Evolutionary conservation across 1,140 invertebrate species (phyloP).

Genomic region (Stenopsyche tienmushanensis): DNA sequence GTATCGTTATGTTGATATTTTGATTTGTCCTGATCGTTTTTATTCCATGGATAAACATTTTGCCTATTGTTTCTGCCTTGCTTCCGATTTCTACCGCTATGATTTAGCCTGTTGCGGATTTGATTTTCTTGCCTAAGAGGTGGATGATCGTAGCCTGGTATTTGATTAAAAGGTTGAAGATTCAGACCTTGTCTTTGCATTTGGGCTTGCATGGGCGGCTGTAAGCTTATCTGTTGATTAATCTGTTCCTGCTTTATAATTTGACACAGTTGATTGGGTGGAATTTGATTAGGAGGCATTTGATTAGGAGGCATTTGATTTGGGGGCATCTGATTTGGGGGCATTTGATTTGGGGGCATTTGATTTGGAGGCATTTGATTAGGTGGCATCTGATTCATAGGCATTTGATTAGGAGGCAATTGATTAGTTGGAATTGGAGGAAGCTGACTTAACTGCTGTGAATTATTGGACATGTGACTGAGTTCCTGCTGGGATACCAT

Average conservation of each 20-base stretch:
- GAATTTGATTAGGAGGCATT: slow-evolving; percentile 11
- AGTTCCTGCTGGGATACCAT: slow-evolving; percentile 16
- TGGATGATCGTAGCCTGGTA: slow-evolving; percentile 18
- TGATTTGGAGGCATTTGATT: slow-evolving; percentile 9
- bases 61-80: slow-evolving; percentile 16
- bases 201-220: not conserved
- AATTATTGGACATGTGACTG: not conserved
- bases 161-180: slow-evolving; percentile 18
- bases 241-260: slow-evolving; percentile 14
- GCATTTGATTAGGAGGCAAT: slow-evolving; percentile 20
- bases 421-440: slow-evolving; percentile 23
- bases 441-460: slow-evolving; percentile 22
- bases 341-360: slow-evolving; percentile 3
- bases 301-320: slow-evolving; percentile 28
- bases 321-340: slow-evolving; percentile 5
- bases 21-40: slow-evolving; percentile 31
- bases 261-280: not conserved
- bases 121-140: slow-evolving; percentile 28
- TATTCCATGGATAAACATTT: slow-evolving; percentile 35
- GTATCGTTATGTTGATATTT: slow-evolving; percentile 24
- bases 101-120: slow-evolving; percentile 21
- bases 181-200: not conserved
- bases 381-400: not conserved
- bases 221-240: slow-evolving; percentile 20
- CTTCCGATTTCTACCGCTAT: slow-evolving; percentile 29